Evolutionary conservation across 2,888 invertebrate species (phyloP).

Genomic region (Ethmia dodecea): DNA sequence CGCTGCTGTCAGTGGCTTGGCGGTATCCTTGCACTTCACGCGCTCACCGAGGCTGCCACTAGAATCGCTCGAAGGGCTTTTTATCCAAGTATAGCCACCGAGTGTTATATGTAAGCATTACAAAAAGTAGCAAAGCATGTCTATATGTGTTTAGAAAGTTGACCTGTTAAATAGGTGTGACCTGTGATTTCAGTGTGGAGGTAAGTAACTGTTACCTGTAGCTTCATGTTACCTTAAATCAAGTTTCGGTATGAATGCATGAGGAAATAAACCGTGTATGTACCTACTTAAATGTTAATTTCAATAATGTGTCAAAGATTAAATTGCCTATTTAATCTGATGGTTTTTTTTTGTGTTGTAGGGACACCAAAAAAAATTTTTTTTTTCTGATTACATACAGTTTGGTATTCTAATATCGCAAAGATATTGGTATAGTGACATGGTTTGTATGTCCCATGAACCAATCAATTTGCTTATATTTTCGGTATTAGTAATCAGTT

Average conservation of each 20-base stretch:
- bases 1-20: constrained; percentile 41
- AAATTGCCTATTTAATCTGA: too few species aligned
- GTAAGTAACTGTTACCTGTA: constrained; percentile 61
- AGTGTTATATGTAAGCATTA: constrained; percentile 71
- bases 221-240: constrained; percentile 29
- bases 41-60: constrained; percentile 30
- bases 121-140: constrained; percentile 58
- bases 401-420: too few species aligned
- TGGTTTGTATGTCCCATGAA: too few species aligned
- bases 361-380: too few species aligned
- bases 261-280: constrained; percentile 7
- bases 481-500: too few species aligned
- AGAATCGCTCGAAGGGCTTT: constrained; percentile 38
- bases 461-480: too few species aligned
- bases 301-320: too few species aligned
- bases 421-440: too few species aligned
- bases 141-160: constrained; percentile 60
- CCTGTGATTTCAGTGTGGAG: constrained; percentile 45
- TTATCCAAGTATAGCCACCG: constrained; percentile 42
- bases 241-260: constrained; percentile 32
- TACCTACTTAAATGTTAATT: too few species aligned
- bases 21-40: constrained; percentile 37
- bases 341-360: too few species aligned
- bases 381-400: too few species aligned
- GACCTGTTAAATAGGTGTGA: constrained; percentile 51